Conservation (phyloP, 2,888 invertebrate genomes). For the Nephrotoma guestfalica region DNA sequence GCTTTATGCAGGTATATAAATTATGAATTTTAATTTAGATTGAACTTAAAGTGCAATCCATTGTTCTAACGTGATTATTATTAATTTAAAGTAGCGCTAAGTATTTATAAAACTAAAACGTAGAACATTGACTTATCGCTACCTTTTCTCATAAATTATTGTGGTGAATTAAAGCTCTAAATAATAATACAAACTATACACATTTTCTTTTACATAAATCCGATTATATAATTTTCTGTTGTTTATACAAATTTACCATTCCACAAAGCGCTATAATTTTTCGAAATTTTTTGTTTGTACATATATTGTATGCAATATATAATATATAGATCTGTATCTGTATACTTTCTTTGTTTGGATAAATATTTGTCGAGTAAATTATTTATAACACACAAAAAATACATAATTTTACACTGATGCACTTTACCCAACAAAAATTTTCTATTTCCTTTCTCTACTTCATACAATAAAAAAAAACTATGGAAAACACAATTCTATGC, state of each 20-base stretch:
- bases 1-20: neutral
- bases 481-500: neutral
- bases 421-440: neutral
- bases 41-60: neutral
- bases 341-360: neutral
- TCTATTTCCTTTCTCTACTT: neutral
- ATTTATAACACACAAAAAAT: neutral
- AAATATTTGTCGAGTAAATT: neutral
- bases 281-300: neutral
- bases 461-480: neutral
- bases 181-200: neutral
- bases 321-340: neutral
- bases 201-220: neutral
- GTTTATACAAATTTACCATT: neutral
- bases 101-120: neutral
- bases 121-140: neutral
- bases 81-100: neutral
- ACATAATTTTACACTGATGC: neutral
- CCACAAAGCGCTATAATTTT: neutral
- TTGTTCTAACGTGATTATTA: neutral
- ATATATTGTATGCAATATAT: neutral
- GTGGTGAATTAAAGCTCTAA: neutral
- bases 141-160: neutral
- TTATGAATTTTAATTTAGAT: neutral
- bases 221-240: neutral